These are phyloP conservation scores for Strix occidentalis DNA, from an alignment of 2,797 vertebrate genomes.

Conservation along the genomic window DNA sequence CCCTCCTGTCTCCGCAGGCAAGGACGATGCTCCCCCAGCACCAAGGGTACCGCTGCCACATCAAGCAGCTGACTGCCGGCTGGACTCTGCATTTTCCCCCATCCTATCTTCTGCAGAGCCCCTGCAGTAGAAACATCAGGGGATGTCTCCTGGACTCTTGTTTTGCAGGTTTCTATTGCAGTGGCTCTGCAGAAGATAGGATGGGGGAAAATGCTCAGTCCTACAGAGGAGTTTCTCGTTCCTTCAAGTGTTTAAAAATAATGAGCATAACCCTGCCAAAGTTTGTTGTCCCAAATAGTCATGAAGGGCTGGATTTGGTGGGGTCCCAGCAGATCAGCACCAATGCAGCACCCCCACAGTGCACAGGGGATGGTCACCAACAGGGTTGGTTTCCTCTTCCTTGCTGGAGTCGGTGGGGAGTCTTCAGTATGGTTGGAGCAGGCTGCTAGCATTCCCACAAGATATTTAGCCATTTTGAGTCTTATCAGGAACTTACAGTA, in stretches of 20 bases:
- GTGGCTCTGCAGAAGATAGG: neutral
- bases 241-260: neutral
- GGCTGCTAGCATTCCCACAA: neutral
- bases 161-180: neutral
- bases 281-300: neutral
- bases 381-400: neutral
- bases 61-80: neutral
- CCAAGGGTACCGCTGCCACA: constrained; percentile 35
- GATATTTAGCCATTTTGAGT: neutral
- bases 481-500: neutral
- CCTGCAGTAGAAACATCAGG: neutral
- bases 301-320: rapidly evolving
- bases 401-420: neutral
- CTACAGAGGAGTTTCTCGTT: neutral
- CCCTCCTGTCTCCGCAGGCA: constrained; percentile 55
- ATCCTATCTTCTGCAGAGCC: neutral
- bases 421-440: neutral
- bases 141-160: neutral
- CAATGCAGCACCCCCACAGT: neutral
- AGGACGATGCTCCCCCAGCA: constrained; percentile 38
- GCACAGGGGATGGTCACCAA: neutral
- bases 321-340: neutral
- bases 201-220: neutral
- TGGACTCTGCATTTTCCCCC: neutral
- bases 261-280: neutral